Evolutionary conservation across 2,113 vertebrate genomes (phyloP), one percentile per base, ranked within the genome.

Genomic region (Mus pahari): DNA sequence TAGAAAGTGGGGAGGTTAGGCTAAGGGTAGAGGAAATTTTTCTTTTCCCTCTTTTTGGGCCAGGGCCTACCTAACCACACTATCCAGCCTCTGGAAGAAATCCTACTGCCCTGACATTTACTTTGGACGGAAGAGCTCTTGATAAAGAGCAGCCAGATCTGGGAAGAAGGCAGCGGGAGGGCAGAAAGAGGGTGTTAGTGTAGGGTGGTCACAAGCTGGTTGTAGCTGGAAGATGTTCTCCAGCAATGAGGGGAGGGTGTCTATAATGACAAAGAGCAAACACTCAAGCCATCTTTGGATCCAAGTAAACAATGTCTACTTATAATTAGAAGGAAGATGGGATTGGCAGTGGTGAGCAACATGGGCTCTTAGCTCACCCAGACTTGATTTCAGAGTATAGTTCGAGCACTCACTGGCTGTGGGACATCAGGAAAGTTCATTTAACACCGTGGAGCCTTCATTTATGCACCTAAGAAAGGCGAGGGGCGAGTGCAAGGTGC

Each of bases 31-130:
- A 84, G 36, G 62, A 64, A 68, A 84, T 42, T 91, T n/a, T 33
- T 42, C 62, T 68, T 91, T 92, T 19, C 45, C 64, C 75, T 82
- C 66, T 53, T 13, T 28, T n/a, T 42, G 39, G 9, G 71, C 64
- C n/a, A 55, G 39, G 60, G 94, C 87, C 89, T 89, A 45, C 82
- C 92, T 94, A 75, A 55, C 86, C 74, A 64, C 6, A 12, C 66
- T 84, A 78, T 84, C 64, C 13, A 28, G 75, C 75, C 66, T 70
- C 64, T 93, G 74, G 91, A 83, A 64, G n/a, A 79, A 93, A 78
- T 66, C 28, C 62, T 70, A 84, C 66, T 70, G 81, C 94, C 87
- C 2, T 94, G 97, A 50, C 50, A 88, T 95, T 96, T 88, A 94
- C 81, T 94, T 94, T 91, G 94, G 94, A 96, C 88, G 39, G 39